Percentiles rank a stretch among this genome's conserved stretches.
phyloP scores from a whole-genome alignment of 2,888 invertebrate species.

The Drosophila neonasuta region DNA sequence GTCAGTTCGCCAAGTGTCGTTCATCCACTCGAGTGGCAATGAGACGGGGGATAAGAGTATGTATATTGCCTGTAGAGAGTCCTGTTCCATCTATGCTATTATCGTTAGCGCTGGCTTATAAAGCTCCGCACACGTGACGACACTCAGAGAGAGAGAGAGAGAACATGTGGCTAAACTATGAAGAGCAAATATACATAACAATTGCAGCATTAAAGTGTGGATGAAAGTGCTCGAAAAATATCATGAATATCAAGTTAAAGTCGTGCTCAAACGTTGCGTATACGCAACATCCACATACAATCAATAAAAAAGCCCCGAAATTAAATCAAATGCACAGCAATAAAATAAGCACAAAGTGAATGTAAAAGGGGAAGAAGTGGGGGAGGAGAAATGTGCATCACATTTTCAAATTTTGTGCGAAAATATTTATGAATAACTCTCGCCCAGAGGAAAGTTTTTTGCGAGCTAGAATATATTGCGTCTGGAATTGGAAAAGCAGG shows the following conservation, averaged over 20 bases:
- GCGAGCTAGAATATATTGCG: conserved; percentile 48
- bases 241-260: neutral
- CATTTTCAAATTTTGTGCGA: conserved; percentile 39
- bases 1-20: conserved; percentile 41
- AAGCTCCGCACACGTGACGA: conserved; percentile 12
- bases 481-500: conserved; percentile 61
- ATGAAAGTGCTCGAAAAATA: neutral
- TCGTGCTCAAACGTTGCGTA: neutral
- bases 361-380: neutral
- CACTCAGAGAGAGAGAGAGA: neutral
- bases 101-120: conserved; percentile 12
- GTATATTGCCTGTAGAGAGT: conserved; percentile 46
- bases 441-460: conserved; percentile 45
- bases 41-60: conserved; percentile 50
- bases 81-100: conserved; percentile 13
- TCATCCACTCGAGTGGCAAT: conserved; percentile 42
- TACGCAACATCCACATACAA: conserved; percentile 14
- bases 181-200: neutral
- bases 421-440: conserved; percentile 64
- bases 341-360: conserved; percentile 1
- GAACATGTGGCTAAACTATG: neutral
- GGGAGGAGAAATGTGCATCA: conserved; percentile 3
- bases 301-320: conserved; percentile 48
- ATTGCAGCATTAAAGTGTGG: neutral
- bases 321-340: conserved; percentile 34